phyloP scores from a whole-genome alignment of 2,113 vertebrate genomes.

The Marmota flaviventris region DNA sequence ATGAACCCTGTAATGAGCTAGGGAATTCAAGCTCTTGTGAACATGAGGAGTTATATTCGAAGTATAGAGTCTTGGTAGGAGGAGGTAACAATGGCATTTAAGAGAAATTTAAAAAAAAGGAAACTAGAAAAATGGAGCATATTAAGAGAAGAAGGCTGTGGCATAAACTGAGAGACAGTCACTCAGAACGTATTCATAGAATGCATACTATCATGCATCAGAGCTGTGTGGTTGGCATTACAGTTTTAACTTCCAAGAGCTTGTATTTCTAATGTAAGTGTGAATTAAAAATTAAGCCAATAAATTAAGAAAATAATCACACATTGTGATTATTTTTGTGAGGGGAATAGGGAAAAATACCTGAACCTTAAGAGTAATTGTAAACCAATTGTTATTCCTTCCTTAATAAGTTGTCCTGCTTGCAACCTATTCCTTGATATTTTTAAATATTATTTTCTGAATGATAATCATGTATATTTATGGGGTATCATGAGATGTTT shows the following conservation, averaged over 20 bases:
- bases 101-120: background rate
- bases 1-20: background rate
- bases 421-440: background rate
- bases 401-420: background rate
- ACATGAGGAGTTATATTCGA: background rate
- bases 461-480: background rate
- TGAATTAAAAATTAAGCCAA: background rate
- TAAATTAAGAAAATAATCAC: background rate
- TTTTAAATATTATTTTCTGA: background rate
- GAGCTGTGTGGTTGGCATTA: accelerated
- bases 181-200: background rate
- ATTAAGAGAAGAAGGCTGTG: background rate
- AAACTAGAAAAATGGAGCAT: background rate
- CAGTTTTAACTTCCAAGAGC: background rate
- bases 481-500: background rate
- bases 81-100: background rate
- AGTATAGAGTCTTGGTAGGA: background rate
- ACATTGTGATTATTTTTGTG: no score
- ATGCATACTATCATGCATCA: background rate
- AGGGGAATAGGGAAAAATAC: background rate
- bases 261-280: background rate
- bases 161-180: background rate
- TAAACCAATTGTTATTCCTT: background rate
- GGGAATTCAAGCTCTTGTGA: background rate
- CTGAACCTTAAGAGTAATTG: background rate